Conservation (phyloP, 2,888 invertebrate genomes). For the Nycteola revayana region DNA sequence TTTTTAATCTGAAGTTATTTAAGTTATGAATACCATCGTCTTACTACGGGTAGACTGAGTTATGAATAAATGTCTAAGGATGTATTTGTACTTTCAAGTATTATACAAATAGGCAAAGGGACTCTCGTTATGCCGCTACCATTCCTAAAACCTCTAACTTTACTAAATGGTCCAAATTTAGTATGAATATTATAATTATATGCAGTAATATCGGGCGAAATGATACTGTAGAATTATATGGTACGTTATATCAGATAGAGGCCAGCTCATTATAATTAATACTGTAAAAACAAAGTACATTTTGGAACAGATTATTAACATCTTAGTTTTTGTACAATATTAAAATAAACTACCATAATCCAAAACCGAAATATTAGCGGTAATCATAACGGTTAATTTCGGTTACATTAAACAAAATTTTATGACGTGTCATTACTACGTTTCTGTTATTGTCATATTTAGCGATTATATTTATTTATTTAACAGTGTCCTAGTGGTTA, state of each 20-base stretch:
- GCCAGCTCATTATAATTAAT: conserved; percentile 53
- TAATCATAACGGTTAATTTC: conserved; percentile 13
- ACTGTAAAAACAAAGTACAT: conserved; percentile 35
- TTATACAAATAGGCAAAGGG: conserved; percentile 45
- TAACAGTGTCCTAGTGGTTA: conserved; percentile 11
- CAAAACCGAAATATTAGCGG: conserved; percentile 54
- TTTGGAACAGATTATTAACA: conserved; percentile 28
- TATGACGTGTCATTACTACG: conserved; percentile 28
- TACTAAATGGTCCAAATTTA: conserved; percentile 71
- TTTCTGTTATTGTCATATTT: conserved; percentile 47
- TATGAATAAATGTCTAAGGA: conserved; percentile 43
- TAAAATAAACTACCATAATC: conserved; percentile 49
- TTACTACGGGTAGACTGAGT: conserved; percentile 21
- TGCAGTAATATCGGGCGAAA: conserved; percentile 28
- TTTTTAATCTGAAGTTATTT: too few species aligned
- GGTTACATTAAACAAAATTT: conserved; percentile 14
- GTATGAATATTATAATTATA: conserved; percentile 43
- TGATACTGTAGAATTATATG: conserved; percentile 25
- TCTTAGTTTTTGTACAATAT: conserved; percentile 14
- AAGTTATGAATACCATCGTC: conserved; percentile 3
- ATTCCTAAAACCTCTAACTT: conserved; percentile 50
- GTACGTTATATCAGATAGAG: conserved; percentile 44
- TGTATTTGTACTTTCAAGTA: conserved; percentile 63
- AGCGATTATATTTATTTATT: conserved; percentile 32
- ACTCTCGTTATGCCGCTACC: conserved; percentile 44